Percentiles rank a stretch among this genome's conserved stretches.
Conservation (phyloP, 2,797 vertebrate genomes). For the Austrolebias charrua region DNA sequence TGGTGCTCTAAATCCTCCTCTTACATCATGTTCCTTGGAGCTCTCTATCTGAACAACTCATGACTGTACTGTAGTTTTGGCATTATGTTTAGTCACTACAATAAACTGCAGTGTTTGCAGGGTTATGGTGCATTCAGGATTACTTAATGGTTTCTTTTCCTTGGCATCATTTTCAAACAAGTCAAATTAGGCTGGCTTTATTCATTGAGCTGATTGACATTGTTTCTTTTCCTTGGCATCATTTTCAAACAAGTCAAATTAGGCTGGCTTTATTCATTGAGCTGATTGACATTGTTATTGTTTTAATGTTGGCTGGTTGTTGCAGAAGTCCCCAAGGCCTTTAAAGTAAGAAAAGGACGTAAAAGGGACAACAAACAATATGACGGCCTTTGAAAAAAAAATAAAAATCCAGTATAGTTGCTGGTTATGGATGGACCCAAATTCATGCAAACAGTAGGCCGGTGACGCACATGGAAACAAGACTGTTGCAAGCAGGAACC, state of each 20-base stretch:
- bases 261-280: not conserved
- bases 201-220: too few species aligned
- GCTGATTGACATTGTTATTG: not conserved
- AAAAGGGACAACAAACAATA: too few species aligned
- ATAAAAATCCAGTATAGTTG: too few species aligned
- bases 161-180: not conserved
- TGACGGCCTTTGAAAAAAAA: too few species aligned
- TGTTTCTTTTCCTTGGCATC: not conserved
- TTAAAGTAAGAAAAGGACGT: too few species aligned
- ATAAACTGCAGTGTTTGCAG: conserved; percentile 15
- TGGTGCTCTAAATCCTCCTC: conserved; percentile 51
- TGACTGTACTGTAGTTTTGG: conserved; percentile 15
- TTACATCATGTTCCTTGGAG: conserved; percentile 41
- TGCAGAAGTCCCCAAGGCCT: too few species aligned
- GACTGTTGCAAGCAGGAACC: too few species aligned
- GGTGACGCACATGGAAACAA: too few species aligned
- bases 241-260: not conserved
- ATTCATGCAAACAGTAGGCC: too few species aligned
- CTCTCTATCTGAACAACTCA: conserved; percentile 14
- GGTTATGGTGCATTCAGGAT: not conserved
- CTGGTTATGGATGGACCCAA: too few species aligned
- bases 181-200: not conserved
- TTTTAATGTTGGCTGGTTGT: too few species aligned
- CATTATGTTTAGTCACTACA: conserved; percentile 30
- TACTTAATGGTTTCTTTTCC: not conserved